phyloP scores from a whole-genome alignment of 2,113 vertebrate genomes.

The Smithornis capensis region DNA sequence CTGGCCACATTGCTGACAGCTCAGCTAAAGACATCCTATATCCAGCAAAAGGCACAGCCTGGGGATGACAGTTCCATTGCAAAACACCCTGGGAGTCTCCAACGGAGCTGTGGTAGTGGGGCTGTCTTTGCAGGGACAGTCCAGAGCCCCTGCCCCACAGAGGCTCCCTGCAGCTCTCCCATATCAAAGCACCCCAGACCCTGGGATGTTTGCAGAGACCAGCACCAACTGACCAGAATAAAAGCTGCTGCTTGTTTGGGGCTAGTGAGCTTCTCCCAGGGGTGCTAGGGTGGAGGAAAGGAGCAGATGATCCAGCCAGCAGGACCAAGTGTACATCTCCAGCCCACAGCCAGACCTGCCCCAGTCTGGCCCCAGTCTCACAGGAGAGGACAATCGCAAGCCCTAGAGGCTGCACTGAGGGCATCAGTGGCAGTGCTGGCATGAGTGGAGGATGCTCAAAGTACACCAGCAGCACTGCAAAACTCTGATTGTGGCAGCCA shows the following conservation, averaged over 20 bases:
- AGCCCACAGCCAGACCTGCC: neutral
- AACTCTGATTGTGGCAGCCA: fast-evolving
- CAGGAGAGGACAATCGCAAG: neutral
- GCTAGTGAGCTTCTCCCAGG: neutral
- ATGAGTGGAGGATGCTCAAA: fast-evolving
- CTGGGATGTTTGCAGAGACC: neutral
- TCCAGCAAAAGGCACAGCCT: neutral
- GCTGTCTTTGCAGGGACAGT: neutral
- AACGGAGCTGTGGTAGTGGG: fast-evolving
- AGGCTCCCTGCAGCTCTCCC: neutral
- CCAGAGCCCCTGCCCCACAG: neutral
- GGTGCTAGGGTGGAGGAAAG: neutral
- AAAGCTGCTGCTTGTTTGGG: neutral
- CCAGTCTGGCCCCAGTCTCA: neutral
- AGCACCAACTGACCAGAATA: neutral
- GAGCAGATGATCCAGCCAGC: neutral
- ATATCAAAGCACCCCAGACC: neutral
- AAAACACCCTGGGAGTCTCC: neutral
- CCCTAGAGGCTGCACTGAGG: neutral
- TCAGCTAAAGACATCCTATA: neutral
- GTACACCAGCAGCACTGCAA: fast-evolving
- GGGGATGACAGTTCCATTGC: neutral
- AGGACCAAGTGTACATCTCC: neutral
- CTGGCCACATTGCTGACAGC: neutral
- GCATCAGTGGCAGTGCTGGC: fast-evolving